These are phyloP conservation scores for Myxocyprinus asiaticus DNA, from an alignment of 2,113 vertebrate species.

Conservation along the genomic window DNA sequence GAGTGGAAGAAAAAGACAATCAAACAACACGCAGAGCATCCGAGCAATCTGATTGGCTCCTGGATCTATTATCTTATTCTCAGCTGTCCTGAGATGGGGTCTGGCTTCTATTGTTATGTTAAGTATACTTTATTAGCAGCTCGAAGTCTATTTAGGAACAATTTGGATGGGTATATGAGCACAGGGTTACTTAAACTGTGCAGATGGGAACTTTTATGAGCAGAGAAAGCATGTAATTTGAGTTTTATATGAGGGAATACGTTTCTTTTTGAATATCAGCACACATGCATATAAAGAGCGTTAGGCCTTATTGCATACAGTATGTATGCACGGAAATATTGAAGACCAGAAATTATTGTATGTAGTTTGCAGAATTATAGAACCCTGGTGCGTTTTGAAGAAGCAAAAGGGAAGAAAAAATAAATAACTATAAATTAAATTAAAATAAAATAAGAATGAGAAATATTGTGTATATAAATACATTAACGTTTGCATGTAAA, in stretches of 20 bases:
- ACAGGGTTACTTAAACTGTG: neutral
- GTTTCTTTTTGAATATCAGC: neutral
- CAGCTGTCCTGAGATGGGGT: constrained; percentile 31
- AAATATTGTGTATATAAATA: too few relatives aligned
- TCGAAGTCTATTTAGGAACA: constrained; percentile 14
- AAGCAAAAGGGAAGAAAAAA: neutral
- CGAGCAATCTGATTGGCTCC: constrained; percentile 46
- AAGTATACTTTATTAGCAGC: constrained; percentile 47
- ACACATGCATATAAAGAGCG: neutral
- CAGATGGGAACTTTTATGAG: constrained; percentile 31
- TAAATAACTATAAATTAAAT: too few relatives aligned
- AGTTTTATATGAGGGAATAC: neutral
- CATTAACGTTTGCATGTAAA: too few relatives aligned
- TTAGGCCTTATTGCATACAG: neutral
- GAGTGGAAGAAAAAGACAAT: neutral
- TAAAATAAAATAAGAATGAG: too few relatives aligned
- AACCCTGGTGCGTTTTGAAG: neutral
- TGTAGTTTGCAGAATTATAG: neutral
- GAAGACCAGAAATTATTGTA: neutral
- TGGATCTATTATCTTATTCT: constrained; percentile 35
- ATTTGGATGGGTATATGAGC: constrained; percentile 22
- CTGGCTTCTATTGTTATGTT: constrained; percentile 50
- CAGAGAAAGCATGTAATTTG: neutral
- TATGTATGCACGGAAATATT: neutral
- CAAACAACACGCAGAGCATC: constrained; percentile 16